These are phyloP conservation scores for Caenorhabditis latens DNA, from an alignment of 1,140 invertebrate species.

Conservation along the genomic window DNA sequence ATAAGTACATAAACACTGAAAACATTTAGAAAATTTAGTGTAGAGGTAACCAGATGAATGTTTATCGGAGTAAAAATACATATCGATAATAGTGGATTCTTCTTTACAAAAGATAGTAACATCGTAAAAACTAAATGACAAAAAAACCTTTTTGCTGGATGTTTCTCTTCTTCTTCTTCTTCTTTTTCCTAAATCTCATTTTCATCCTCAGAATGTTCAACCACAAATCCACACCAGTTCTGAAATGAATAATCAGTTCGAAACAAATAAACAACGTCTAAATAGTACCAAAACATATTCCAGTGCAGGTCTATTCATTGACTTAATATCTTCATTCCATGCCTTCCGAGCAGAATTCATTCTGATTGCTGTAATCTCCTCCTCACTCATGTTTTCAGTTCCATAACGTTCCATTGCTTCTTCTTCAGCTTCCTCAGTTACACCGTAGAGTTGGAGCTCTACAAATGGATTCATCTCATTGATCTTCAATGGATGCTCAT, in stretches of 20 bases:
- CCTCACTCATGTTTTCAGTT: not conserved
- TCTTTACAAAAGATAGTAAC: too few relatives aligned
- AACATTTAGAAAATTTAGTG: not conserved
- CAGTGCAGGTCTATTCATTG: not conserved
- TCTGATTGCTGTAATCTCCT: not conserved
- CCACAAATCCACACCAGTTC: slow-evolving; percentile 15
- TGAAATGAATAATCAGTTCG: not conserved
- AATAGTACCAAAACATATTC: slow-evolving; percentile 14
- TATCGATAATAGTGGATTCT: too few relatives aligned
- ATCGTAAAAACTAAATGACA: too few relatives aligned
- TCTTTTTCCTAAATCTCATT: not conserved
- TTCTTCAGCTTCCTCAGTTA: not conserved
- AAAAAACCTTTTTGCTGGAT: too few relatives aligned
- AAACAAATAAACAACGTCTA: not conserved
- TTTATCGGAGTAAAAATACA: too few relatives aligned
- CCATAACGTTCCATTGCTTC: not conserved
- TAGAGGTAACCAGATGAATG: not conserved
- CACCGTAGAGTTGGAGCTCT: not conserved
- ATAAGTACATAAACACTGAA: too few relatives aligned
- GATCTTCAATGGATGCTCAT: slow-evolving; percentile 1
- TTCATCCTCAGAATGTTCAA: not conserved
- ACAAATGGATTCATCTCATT: not conserved
- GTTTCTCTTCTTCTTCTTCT: not conserved
- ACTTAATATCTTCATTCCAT: slow-evolving; percentile 7
- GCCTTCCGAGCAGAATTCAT: not conserved